phyloP scores from a whole-genome alignment of 2,113 vertebrate species.

The Fregata magnificens region DNA sequence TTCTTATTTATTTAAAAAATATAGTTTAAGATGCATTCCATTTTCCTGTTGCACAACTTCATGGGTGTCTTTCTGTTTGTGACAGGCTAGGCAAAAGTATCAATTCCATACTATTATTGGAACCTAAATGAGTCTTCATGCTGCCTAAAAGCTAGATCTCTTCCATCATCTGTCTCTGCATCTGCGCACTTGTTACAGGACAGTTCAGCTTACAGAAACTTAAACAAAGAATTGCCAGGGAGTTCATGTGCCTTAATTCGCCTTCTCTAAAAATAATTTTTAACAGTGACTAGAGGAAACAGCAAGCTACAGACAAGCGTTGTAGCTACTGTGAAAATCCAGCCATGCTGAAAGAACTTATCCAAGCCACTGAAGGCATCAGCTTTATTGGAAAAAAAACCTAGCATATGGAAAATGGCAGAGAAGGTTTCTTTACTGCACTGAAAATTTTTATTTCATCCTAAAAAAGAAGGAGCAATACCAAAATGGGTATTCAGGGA shows the following conservation, averaged over 20 bases:
- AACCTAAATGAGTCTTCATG: neutral
- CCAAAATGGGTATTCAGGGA: neutral
- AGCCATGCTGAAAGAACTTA: neutral
- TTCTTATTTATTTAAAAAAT: neutral
- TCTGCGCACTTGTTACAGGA: neutral
- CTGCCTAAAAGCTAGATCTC: neutral
- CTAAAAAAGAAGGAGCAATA: neutral
- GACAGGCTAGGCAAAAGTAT: neutral
- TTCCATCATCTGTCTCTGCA: neutral
- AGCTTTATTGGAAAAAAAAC: neutral
- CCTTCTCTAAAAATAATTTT: neutral
- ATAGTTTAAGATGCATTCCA: neutral
- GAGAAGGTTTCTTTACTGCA: neutral
- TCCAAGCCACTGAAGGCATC: neutral
- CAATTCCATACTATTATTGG: neutral
- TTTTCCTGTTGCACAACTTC: neutral
- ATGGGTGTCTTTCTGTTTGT: neutral
- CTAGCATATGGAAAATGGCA: neutral
- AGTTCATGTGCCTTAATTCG: neutral
- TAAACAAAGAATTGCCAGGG: neutral
- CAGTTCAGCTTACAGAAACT: neutral
- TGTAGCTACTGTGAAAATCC: neutral
- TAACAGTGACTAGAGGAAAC: neutral
- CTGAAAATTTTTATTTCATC: neutral
- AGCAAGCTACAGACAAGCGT: neutral